Evolutionary conservation across 1,140 invertebrate genomes (phyloP).

Genomic region (Bombus ignitus): DNA sequence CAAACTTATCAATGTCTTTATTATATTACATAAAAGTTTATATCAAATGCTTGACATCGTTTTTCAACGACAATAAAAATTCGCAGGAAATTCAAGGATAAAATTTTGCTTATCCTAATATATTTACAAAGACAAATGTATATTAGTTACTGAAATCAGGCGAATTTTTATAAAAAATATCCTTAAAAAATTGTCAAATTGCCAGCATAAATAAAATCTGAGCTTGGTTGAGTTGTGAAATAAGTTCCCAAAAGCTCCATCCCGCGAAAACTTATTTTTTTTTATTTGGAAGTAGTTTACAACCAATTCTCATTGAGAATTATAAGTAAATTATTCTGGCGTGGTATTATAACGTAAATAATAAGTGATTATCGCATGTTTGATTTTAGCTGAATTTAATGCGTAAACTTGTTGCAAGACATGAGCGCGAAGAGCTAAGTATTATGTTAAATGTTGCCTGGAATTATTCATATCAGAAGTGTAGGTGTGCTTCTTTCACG

Average conservation of each 20-base stretch:
- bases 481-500: not conserved
- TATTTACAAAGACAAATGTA: not conserved
- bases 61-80: not conserved
- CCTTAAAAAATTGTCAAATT: too few species aligned
- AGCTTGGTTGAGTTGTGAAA: not conserved
- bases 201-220: not conserved
- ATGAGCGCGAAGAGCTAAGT: not conserved
- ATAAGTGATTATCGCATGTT: too few species aligned
- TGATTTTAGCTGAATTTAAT: too few species aligned
- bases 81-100: not conserved
- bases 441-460: too few species aligned
- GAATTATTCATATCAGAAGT: too few species aligned
- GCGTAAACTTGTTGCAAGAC: too few species aligned
- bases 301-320: too few species aligned
- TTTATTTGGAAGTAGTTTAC: too few species aligned
- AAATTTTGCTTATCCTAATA: too few species aligned
- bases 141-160: not conserved
- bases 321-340: too few species aligned
- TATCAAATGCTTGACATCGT: too few species aligned
- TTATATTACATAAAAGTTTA: not conserved
- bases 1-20: not conserved
- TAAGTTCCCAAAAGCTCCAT: not conserved
- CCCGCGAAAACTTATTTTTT: not conserved
- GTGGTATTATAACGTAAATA: too few species aligned
- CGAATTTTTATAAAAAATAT: not conserved